Evolutionary conservation across 2,888 invertebrate genomes (phyloP).

Genomic region (Altica lythri): DNA sequence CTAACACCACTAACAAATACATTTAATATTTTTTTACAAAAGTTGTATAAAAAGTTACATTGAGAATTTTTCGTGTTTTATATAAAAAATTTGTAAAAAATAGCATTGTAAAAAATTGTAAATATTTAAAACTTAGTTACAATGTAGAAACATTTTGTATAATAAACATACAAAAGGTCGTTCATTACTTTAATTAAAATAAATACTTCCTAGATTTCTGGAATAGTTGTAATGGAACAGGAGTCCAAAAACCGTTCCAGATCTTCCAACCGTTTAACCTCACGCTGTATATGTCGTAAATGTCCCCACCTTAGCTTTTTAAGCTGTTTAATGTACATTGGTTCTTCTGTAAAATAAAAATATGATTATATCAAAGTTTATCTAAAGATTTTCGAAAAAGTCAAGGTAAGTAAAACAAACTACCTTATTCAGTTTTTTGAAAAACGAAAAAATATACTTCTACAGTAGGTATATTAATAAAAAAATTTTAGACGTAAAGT

Average conservation of each 20-base stretch:
- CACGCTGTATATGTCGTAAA: slow-evolving; percentile 57
- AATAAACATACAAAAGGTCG: background rate
- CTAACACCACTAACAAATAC: no score
- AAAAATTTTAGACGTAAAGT: no score
- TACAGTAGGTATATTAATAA: no score
- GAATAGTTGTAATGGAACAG: slow-evolving; percentile 41
- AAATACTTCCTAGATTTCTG: slow-evolving; percentile 29
- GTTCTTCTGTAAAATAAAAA: slow-evolving; percentile 34
- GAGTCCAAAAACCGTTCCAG: slow-evolving; percentile 57
- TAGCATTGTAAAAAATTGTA: slow-evolving; percentile 17
- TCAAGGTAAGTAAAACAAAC: no score
- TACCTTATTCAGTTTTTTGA: no score
- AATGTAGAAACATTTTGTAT: background rate
- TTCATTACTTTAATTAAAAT: background rate
- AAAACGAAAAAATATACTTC: no score
- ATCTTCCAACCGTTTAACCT: slow-evolving; percentile 56
- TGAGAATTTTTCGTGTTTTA: background rate
- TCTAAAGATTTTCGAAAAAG: no score
- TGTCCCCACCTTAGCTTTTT: slow-evolving; percentile 58
- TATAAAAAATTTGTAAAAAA: slow-evolving; percentile 24
- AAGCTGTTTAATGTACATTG: slow-evolving; percentile 54
- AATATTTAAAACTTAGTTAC: slow-evolving; percentile 13
- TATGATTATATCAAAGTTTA: no score
- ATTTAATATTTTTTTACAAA: no score
- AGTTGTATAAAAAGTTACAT: background rate